Evolutionary conservation across 2,113 vertebrate species (phyloP).

Genomic region (Sphyrna mokarran): DNA sequence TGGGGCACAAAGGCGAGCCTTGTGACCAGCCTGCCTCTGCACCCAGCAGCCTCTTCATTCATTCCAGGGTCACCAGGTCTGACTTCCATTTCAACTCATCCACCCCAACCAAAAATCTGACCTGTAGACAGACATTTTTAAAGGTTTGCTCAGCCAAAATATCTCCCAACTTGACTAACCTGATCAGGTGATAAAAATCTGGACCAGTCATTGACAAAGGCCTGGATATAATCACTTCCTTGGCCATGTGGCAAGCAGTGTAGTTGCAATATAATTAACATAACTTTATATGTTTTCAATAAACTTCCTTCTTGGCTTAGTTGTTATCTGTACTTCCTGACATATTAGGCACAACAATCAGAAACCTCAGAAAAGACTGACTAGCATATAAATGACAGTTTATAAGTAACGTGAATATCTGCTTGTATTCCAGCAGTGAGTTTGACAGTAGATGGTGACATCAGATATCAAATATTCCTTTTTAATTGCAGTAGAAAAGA

Average conservation of each 20-base stretch:
- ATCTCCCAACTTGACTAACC: no score
- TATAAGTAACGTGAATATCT: background rate
- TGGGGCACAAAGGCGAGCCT: no score
- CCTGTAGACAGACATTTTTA: no score
- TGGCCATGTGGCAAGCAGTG: background rate
- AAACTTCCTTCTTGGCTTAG: background rate
- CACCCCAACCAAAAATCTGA: no score
- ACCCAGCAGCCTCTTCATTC: no score
- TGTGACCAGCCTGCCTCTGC: no score
- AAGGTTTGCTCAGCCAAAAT: no score
- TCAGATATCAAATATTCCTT: background rate
- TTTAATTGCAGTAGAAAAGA: background rate
- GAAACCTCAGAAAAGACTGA: background rate
- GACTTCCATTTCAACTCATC: no score
- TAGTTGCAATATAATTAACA: background rate
- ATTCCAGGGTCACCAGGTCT: no score
- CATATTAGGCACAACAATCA: background rate
- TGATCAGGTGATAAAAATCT: no score
- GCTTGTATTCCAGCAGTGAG: background rate
- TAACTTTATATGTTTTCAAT: background rate
- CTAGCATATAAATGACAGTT: background rate
- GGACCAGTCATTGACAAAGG: background rate
- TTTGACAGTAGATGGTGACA: background rate
- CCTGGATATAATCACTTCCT: background rate
- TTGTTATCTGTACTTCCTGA: background rate